A percentile compares a stretch with the other conserved stretches of the same genome.
phyloP scores from a whole-genome alignment of 1,140 invertebrate genomes.

The Babylonia areolata region DNA sequence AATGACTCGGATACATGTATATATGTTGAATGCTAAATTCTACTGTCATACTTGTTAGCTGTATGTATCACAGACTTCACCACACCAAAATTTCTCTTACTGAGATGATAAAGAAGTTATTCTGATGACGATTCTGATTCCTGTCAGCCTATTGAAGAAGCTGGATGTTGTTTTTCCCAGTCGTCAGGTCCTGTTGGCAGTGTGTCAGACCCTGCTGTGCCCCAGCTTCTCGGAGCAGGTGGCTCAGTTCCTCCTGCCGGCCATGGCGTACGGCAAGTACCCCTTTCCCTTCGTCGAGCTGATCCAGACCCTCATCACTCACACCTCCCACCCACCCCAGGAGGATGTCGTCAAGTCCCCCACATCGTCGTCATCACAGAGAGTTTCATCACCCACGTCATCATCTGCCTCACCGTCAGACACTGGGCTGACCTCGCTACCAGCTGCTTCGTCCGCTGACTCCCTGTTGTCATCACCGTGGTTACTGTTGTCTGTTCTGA shows the following conservation, averaged over 20 bases:
- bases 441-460: too few relatives aligned
- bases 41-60: too few relatives aligned
- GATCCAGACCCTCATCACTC: conserved; percentile 64
- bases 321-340: neutral
- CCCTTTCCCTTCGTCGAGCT: conserved; percentile 73
- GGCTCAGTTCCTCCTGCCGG: conserved; percentile 72
- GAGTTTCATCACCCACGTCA: neutral
- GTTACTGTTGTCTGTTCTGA: conserved; percentile 70
- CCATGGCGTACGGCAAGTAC: conserved; percentile 70
- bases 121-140: too few relatives aligned
- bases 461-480: conserved; percentile 61
- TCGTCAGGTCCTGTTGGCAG: conserved; percentile 49
- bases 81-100: too few relatives aligned
- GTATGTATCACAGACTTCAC: too few relatives aligned
- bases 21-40: too few relatives aligned
- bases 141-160: too few relatives aligned
- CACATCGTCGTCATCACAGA: neutral
- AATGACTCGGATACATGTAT: too few relatives aligned
- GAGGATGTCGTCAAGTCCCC: neutral
- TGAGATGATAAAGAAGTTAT: too few relatives aligned
- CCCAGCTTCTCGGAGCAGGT: conserved; percentile 71
- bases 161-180: conserved; percentile 38
- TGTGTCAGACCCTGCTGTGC: conserved; percentile 65
- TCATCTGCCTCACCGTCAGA: neutral
- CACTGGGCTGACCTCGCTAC: neutral